These are phyloP conservation scores for Clinocottus analis DNA, from an alignment of 2,113 vertebrate genomes.

Conservation along the genomic window DNA sequence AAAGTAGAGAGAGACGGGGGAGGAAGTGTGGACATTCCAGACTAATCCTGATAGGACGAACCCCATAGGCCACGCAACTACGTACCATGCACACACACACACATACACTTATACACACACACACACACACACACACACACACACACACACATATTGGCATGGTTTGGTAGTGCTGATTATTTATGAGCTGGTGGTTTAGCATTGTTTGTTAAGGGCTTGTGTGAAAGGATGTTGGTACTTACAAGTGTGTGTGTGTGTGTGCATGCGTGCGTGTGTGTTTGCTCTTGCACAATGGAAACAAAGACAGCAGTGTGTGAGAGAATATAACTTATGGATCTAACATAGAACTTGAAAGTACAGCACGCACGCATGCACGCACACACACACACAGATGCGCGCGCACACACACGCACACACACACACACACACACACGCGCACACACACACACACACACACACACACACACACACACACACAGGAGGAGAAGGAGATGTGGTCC, in stretches of 20 bases:
- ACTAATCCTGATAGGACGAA: conserved; percentile 72
- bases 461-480: conserved; percentile 2
- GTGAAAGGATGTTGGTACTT: conserved; percentile 62
- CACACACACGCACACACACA: conserved; percentile 13
- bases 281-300: conserved; percentile 58
- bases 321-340: conserved; percentile 49
- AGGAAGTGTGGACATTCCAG: conserved; percentile 75
- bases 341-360: conserved; percentile 36
- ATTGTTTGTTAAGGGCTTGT: conserved; percentile 69
- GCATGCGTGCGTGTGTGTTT: conserved; percentile 50
- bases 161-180: conserved; percentile 56
- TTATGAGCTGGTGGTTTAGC: conserved; percentile 65
- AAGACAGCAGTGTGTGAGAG: conserved; percentile 58
- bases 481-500: conserved; percentile 61
- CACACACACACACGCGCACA: background rate
- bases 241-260: conserved; percentile 30
- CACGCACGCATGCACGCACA: conserved; percentile 1
- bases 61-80: conserved; percentile 44
- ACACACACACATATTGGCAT: background rate
- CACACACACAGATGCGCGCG: conserved; percentile 16
- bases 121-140: conserved; percentile 10
- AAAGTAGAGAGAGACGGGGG: conserved; percentile 6
- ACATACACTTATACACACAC: background rate
- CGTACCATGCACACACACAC: conserved; percentile 32
- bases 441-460: conserved; percentile 24